Conservation (phyloP, 2,888 invertebrate genomes). For the Tanytarsus gracilentus region DNA sequence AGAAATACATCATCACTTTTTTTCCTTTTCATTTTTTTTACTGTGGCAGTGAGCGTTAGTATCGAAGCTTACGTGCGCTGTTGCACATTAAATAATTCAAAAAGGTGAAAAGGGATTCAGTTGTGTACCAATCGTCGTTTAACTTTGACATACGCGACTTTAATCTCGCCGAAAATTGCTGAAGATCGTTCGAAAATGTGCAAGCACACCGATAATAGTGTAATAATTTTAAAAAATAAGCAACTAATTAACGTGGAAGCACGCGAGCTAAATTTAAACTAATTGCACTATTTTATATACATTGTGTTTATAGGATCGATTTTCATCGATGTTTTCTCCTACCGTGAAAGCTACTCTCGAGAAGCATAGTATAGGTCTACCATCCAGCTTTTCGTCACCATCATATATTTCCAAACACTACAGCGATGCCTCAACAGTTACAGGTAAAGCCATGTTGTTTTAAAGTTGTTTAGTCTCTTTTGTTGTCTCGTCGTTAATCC, state of each 20-base stretch:
- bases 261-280: too few relatives aligned
- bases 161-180: background rate
- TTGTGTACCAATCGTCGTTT: background rate
- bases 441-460: too few relatives aligned
- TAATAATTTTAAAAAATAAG: background rate
- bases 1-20: background rate
- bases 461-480: background rate
- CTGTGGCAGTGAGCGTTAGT: background rate
- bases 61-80: background rate
- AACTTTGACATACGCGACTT: background rate
- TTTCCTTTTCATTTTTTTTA: background rate
- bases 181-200: conserved; percentile 1
- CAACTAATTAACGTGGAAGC: background rate
- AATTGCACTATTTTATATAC: background rate
- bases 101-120: background rate
- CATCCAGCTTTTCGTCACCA: conserved; percentile 2
- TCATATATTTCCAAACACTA: conserved; percentile 31
- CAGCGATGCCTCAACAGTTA: conserved; percentile 40
- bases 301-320: conserved; percentile 13
- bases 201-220: background rate
- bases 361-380: conserved; percentile 12
- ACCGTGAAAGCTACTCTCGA: conserved; percentile 15
- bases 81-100: conserved; percentile 2
- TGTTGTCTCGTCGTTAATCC: background rate
- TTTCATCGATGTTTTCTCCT: conserved; percentile 24